These are phyloP conservation scores for Amphiura filiformis DNA, from an alignment of 35 echinoderm and acorn worm genomes.

Conservation along the genomic window DNA sequence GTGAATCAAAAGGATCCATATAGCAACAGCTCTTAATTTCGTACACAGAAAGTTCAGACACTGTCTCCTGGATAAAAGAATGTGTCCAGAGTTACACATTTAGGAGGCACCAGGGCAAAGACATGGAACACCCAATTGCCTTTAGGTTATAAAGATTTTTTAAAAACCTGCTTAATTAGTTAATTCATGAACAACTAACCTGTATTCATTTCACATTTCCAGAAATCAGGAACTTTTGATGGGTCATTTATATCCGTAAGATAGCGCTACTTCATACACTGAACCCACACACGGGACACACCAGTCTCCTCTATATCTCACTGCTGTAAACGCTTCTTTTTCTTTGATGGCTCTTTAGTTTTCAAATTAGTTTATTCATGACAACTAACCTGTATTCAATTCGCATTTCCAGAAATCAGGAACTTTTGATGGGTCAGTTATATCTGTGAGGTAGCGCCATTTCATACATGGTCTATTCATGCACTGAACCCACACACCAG, in stretches of 20 bases:
- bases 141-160: too few relatives aligned
- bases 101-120: too few relatives aligned
- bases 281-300: constrained; percentile 43
- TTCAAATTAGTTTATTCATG: too few relatives aligned
- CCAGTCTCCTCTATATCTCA: constrained; percentile 64
- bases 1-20: too few relatives aligned
- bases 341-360: background rate
- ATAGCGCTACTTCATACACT: constrained; percentile 91
- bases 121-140: too few relatives aligned
- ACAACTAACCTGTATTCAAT: constrained; percentile 79
- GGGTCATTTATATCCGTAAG: constrained; percentile 65
- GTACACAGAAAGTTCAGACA: too few relatives aligned
- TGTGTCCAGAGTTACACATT: too few relatives aligned
- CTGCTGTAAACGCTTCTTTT: constrained; percentile 51
- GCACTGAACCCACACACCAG: constrained; percentile 90
- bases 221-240: constrained; percentile 49
- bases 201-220: constrained; percentile 85
- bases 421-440: constrained; percentile 71
- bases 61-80: too few relatives aligned
- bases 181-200: too few relatives aligned
- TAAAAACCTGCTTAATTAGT: too few relatives aligned
- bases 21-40: too few relatives aligned
- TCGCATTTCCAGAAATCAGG: constrained; percentile 70
- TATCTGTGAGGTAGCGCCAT: constrained; percentile 72
- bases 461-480: constrained; percentile 61